Percentiles rank a stretch among this genome's conserved stretches.
Evolutionary conservation across 2,113 vertebrate genomes (phyloP).

Genomic region (Azemiops feae): DNA sequence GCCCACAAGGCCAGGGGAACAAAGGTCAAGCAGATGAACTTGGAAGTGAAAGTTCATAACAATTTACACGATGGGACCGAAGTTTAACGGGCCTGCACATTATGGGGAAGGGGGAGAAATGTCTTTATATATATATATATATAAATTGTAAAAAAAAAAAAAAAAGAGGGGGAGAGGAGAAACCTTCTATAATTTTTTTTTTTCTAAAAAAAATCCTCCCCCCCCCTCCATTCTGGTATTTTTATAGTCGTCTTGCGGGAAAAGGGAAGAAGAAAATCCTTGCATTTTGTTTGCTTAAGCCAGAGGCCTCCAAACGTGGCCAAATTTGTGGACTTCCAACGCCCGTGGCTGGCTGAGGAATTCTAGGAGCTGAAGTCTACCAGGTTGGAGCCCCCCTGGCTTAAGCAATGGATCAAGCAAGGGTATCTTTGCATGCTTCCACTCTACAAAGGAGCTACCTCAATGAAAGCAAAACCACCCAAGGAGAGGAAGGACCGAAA

Average conservation of each 20-base stretch:
- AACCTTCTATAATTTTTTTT: slow-evolving; percentile 53
- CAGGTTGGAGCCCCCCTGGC: not conserved
- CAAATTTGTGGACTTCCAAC: not conserved
- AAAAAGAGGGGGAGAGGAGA: slow-evolving; percentile 8
- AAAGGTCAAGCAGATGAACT: slow-evolving; percentile 87
- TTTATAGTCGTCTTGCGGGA: slow-evolving; percentile 73
- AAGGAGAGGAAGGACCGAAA: not conserved
- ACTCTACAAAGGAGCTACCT: slow-evolving; percentile 77
- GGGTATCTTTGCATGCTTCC: slow-evolving; percentile 52
- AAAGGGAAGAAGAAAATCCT: slow-evolving; percentile 60
- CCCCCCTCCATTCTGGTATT: slow-evolving; percentile 70
- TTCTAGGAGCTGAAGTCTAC: not conserved
- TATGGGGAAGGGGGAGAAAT: slow-evolving; percentile 49
- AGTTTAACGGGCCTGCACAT: slow-evolving; percentile 72
- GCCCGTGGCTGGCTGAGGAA: not conserved
- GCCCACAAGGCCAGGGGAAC: slow-evolving; percentile 58
- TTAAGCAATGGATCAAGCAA: slow-evolving; percentile 56
- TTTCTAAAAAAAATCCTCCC: slow-evolving; percentile 50
- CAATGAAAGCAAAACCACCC: slow-evolving; percentile 54
- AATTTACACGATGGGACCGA: slow-evolving; percentile 92
- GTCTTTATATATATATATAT: slow-evolving; percentile 65
- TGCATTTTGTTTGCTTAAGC: slow-evolving; percentile 28
- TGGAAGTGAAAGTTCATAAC: slow-evolving; percentile 91
- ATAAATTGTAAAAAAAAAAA: slow-evolving; percentile 67
- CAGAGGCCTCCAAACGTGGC: not conserved